Conservation (phyloP, 2,797 vertebrate genomes). For the Enteromius treurensis region DNA sequence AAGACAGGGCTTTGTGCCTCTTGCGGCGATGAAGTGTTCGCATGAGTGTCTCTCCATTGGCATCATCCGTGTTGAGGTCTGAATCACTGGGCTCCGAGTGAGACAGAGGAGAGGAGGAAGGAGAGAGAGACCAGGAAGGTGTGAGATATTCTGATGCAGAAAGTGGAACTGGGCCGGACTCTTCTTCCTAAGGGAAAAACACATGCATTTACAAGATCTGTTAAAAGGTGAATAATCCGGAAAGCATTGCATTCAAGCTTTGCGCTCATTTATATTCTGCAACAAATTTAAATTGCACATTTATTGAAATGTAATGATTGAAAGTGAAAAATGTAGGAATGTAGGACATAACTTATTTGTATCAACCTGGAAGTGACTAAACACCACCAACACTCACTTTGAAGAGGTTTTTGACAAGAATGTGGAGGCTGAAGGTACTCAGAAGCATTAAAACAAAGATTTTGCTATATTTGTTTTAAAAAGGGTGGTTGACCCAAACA, state of each 20-base stretch:
- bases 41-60: conserved; percentile 67
- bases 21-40: conserved; percentile 66
- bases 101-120: conserved; percentile 79
- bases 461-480: neutral
- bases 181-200: conserved; percentile 63
- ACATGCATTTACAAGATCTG: conserved; percentile 37
- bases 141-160: conserved; percentile 76
- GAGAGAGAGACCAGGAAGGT: conserved; percentile 82
- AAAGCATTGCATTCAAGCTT: neutral
- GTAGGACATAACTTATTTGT: neutral
- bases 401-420: neutral
- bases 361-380: neutral
- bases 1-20: conserved; percentile 64
- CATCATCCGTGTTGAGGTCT: conserved; percentile 65
- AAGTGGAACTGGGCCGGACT: conserved; percentile 52
- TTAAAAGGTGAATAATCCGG: neutral
- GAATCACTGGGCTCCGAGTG: conserved; percentile 80
- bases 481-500: neutral
- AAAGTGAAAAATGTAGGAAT: neutral
- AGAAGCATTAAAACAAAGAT: neutral
- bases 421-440: neutral
- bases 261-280: neutral
- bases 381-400: neutral
- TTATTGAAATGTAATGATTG: neutral
- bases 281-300: neutral